These are phyloP conservation scores for Zaprionus lachaisei DNA, from an alignment of 1,140 invertebrate species.

Conservation along the genomic window DNA sequence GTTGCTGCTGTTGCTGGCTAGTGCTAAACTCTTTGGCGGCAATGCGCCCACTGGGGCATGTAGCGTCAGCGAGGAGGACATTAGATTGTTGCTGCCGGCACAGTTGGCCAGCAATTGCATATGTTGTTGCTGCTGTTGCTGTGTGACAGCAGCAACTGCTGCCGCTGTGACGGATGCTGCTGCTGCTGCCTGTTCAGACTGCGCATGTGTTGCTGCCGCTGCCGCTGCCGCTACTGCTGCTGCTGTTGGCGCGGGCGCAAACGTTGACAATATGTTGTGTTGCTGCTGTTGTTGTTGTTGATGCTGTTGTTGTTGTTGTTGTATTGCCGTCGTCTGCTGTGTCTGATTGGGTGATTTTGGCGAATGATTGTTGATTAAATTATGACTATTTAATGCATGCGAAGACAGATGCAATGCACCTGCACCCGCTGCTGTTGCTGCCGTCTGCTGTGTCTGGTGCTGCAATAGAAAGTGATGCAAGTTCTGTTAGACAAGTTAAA, in stretches of 20 bases:
- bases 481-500: conserved; percentile 1
- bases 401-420: conserved; percentile 79
- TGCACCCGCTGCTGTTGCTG: conserved; percentile 60
- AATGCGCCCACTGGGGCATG: conserved; percentile 68
- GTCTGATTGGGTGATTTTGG: conserved; percentile 84
- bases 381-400: conserved; percentile 84
- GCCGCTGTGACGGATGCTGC: conserved; percentile 61
- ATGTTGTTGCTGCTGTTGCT: conserved; percentile 81
- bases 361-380: conserved; percentile 84
- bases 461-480: conserved; percentile 54
- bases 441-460: conserved; percentile 57
- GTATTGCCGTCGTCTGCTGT: conserved; percentile 53
- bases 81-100: conserved; percentile 69
- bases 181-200: conserved; percentile 22
- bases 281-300: conserved; percentile 21
- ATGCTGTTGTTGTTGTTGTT: conserved; percentile 56
- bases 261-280: conserved; percentile 62
- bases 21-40: conserved; percentile 75
- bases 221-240: conserved; percentile 34
- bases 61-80: conserved; percentile 81
- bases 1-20: conserved; percentile 49
- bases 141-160: conserved; percentile 78
- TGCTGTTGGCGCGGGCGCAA: conserved; percentile 66
- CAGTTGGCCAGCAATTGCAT: conserved; percentile 75
- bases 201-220: conserved; percentile 31